A percentile compares a stretch with the other conserved stretches of the same genome.
phyloP scores from a whole-genome alignment of 2,797 vertebrate species.

The Clarias fuscus region DNA sequence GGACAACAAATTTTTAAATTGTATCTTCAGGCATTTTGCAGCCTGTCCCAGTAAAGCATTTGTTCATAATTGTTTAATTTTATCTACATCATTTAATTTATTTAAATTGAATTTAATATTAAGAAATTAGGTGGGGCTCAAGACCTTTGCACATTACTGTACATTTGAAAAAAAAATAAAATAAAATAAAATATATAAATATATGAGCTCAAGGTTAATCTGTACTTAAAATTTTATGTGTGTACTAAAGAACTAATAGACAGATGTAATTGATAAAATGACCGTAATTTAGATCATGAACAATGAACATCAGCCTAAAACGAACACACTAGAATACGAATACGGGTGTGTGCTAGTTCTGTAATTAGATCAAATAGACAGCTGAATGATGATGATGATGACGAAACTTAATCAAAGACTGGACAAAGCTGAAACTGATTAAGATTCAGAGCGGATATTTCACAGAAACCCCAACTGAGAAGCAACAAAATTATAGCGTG shows the following conservation, averaged over 20 bases:
- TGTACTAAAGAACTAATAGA: background rate
- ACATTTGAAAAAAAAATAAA: too few relatives aligned
- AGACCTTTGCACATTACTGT: too few relatives aligned
- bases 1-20: too few relatives aligned
- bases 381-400: slow-evolving; percentile 22
- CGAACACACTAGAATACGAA: background rate
- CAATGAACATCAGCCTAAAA: background rate
- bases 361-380: slow-evolving; percentile 23
- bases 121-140: too few relatives aligned
- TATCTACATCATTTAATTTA: too few relatives aligned
- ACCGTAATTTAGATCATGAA: background rate
- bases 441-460: slow-evolving; percentile 21
- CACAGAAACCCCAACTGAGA: background rate
- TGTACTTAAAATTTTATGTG: background rate
- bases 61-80: too few relatives aligned
- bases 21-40: too few relatives aligned
- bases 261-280: background rate
- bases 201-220: background rate
- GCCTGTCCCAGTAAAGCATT: too few relatives aligned
- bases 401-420: slow-evolving; percentile 27
- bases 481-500: slow-evolving; percentile 11
- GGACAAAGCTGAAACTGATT: slow-evolving; percentile 5
- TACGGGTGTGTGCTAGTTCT: slow-evolving; percentile 26
- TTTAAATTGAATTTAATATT: too few relatives aligned
- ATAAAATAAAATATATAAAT: too few relatives aligned